Evolutionary conservation across 2,797 vertebrate genomes (phyloP).

Genomic region (Dipus sagitta): DNA sequence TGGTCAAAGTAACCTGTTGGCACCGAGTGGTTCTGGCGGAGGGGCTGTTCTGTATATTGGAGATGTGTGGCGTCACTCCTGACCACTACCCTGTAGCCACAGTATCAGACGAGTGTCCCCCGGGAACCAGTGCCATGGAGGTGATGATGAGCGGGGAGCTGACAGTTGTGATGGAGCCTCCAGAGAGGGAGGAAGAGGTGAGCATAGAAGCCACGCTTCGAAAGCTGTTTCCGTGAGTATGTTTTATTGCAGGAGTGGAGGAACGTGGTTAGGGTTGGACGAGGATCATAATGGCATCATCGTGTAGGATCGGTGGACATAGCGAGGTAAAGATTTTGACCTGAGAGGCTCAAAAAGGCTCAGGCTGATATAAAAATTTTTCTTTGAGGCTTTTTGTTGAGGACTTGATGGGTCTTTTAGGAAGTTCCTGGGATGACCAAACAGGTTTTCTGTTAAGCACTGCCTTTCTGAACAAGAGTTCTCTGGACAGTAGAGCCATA

Average conservation of each 20-base stretch:
- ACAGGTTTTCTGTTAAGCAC: not conserved
- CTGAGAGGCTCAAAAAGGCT: not conserved
- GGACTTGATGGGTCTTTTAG: not conserved
- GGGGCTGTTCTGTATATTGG: not conserved
- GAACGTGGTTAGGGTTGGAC: not conserved
- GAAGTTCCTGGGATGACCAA: constrained; percentile 14
- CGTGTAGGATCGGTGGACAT: not conserved
- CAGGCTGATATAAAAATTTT: not conserved
- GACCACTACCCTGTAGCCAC: not conserved
- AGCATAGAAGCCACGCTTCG: constrained; percentile 2
- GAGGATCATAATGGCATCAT: not conserved
- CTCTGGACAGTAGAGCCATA: not conserved
- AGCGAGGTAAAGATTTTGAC: constrained; percentile 23
- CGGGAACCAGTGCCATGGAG: not conserved
- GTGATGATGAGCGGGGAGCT: not conserved
- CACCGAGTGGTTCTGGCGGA: not conserved
- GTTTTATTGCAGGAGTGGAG: not conserved
- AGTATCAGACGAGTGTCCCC: not conserved
- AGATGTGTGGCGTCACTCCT: not conserved
- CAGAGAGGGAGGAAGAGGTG: not conserved
- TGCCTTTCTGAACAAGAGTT: not conserved
- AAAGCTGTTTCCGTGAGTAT: not conserved
- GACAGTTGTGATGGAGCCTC: not conserved
- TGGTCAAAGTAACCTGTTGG: not conserved
- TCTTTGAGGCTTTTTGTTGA: constrained; percentile 16